Evolutionary conservation across 2,113 vertebrate species (phyloP), one percentile per base, ranked within the genome.

Genomic region (Calyptomena viridis): DNA sequence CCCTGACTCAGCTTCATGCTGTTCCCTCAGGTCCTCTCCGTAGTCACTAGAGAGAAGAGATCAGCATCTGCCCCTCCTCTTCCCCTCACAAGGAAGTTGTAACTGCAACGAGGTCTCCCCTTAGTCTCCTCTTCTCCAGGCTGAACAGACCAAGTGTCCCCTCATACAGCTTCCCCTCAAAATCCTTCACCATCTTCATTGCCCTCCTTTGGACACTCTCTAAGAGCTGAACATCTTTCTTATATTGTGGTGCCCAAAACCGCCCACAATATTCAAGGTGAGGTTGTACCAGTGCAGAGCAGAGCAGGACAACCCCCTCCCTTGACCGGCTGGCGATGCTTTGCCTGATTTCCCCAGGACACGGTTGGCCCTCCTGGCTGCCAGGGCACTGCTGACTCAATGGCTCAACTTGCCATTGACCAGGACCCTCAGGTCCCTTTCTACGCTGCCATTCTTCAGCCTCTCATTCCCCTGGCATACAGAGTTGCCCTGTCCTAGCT

Each of bases 351-450:
- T 9, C 22, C 9, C 12, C 53, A 39, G 46, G 39, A 39, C n/a
- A 60, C 0, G 1, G 2, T 0, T 31, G 46, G 3, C 11, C 33
- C 24, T 53, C 55, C 62, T 19, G 62, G 62, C 30, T 76, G 40
- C n/a, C 55, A 62, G n/a, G n/a, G 30, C 71, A 40, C 62, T 55
- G 40, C 21, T 76, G 25, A 0, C 24, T 67, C 24, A n/a, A n/a
- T n/a, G 0, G 0, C 14, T 55, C 21, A 69, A 0, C 21, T 35
- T 83, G 20, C 1, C 25, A 68, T 13, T 0, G 0, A 31, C 17
- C 31, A 42, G 3, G 3, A 35, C 4, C 5, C n/a, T 7, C 4
- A 23, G 21, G 30, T 22, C n/a, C 5, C 55, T 40, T 62, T 47
- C 39, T 21, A 35, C 3, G 31, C 40, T 5, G 25, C 35, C 69